Evolutionary conservation across 1,140 invertebrate species (phyloP), one percentile per base, ranked within the genome.

Genomic region (Lepidurus packardi): DNA sequence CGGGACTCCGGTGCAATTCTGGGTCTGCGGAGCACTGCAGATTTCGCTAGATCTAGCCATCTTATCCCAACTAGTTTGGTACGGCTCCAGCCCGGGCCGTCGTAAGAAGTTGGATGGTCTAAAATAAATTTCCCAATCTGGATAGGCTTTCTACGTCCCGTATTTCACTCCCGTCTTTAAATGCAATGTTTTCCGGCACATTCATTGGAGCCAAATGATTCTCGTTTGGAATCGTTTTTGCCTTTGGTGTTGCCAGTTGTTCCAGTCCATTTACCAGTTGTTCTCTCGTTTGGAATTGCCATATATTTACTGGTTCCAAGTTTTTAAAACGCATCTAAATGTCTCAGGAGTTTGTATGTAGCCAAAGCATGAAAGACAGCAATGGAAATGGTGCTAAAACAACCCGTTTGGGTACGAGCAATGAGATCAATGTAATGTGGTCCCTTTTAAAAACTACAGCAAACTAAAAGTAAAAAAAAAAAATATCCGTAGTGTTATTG

Each of bases 21-120:
- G 92, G 90, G 88, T 99, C 65, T 99, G 98, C 87, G 97, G 96
- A 78, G 89, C 90, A 81, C 88, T 99, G 77, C 98, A 99, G 89
- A 93, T 97, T 43, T 86, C 88, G 10, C 25, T 80, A 24, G 79
- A 80, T 47, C 44, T 80, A n/a, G 79, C 79, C n/a, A 80, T 80
- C 42, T 53, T 80, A 24, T 76, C 75, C 8, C 79, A 80, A 74
- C 45, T 77, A 7, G 75, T 77, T 24, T 80, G 76, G 79, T 80
- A 74, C 45, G 77, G 79, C 41, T 74, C 47, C 3, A 74, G 73
- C n/a, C 78, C 78, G 2, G 78, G 78, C n/a, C 78, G 78, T 25
- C 78, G 78, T 47, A 78, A 78, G 78, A 44, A 74, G 16, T 74
- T 74, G 25, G 78, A 77, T n/a, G 75, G 13, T 8, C 24, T 77